Evolutionary conservation across 2,797 vertebrate species (phyloP), one percentile per base, ranked within the genome.

Genomic region (Euthynnus affinis): DNA sequence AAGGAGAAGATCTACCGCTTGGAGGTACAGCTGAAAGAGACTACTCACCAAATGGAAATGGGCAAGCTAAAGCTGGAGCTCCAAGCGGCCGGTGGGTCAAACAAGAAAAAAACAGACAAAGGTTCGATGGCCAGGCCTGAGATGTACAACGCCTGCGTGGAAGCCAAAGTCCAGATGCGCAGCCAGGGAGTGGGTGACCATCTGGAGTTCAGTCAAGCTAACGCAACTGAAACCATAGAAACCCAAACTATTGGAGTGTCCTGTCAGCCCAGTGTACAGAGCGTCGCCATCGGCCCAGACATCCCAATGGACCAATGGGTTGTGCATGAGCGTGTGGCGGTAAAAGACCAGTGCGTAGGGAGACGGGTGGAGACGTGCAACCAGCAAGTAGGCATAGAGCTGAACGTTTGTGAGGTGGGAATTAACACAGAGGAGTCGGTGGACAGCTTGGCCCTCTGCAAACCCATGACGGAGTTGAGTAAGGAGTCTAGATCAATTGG

Each of bases 1-100:
- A 99, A 98, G 82, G 98, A 98, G 27, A 98, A 99, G 91, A 97
- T 99, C 80, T 99, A 98, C 83, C 96, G 96, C 62, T 89, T 99
- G 55, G 98, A 99, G 80, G 97, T 97, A 20, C 97, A 98, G 86
- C 95, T 99, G 69, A 98, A 96, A 72, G 98, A 99, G 90, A 96
- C 97, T 0, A 97, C 97, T 3, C 97, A 98, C 56, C 94, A 97
- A 82, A 96, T 97, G 86, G 98, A 99, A 85, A 99, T 99, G 98
- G 96, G 97, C 12, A 99, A 97, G 89, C 94, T 99, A 9, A 99
- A 99, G 70, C 95, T 99, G 46, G 97, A 99, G 89, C 96, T 99
- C 10, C 97, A 98, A 81, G 97, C 95, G 0, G 98, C 98, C 2
- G 97, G 97, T 0, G 91, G 91, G 0, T 78, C 93, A 0, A 96